Conservation (phyloP, 1,140 invertebrate genomes). For the Apocrypta bakeri region DNA sequence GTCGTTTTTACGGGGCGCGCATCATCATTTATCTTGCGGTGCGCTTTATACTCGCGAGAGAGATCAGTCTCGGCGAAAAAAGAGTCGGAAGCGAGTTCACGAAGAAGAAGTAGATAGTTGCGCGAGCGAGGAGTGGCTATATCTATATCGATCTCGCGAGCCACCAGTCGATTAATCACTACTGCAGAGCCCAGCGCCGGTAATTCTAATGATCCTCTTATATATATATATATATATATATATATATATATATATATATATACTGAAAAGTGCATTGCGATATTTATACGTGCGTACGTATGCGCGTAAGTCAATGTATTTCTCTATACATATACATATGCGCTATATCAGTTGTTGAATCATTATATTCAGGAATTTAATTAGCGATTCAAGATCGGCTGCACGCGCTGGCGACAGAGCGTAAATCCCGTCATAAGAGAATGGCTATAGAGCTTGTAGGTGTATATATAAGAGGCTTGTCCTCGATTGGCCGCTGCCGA, state of each 20-base stretch:
- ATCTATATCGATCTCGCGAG: slow-evolving; percentile 17
- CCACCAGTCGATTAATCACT: slow-evolving; percentile 38
- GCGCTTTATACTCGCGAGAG: not conserved
- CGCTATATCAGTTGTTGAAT: no score
- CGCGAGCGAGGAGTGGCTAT: not conserved
- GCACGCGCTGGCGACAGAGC: not conserved
- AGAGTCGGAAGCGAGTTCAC: not conserved
- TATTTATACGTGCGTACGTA: no score
- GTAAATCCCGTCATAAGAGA: no score
- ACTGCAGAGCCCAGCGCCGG: not conserved
- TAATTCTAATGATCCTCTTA: not conserved
- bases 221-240: no score
- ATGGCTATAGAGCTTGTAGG: no score
- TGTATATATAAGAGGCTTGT: no score
- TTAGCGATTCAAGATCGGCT: not conserved
- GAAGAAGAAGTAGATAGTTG: not conserved
- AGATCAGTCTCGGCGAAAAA: not conserved
- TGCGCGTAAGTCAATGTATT: no score
- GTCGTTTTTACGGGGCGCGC: slow-evolving; percentile 4
- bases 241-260: no score
- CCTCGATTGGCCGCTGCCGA: no score
- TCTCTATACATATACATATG: no score
- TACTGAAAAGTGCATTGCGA: slow-evolving; percentile 8
- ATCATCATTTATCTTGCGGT: slow-evolving; percentile 43
- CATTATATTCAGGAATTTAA: not conserved